These are phyloP conservation scores for Ptychodera flava DNA, from an alignment of 35 echinoderm and acorn worm species.

Conservation along the genomic window DNA sequence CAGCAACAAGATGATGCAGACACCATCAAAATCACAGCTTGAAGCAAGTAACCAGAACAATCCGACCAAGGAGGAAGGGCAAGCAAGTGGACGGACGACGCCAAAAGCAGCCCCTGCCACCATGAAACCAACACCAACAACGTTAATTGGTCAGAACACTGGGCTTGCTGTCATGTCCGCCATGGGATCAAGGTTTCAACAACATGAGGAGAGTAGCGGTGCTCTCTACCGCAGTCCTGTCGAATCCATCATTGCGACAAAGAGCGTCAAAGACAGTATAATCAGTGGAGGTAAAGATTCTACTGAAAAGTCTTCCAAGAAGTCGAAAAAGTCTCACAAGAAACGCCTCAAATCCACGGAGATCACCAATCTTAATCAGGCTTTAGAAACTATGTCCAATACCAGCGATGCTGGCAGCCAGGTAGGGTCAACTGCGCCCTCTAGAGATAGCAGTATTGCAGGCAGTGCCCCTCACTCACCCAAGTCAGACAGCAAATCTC, in stretches of 20 bases:
- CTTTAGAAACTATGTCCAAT: not conserved
- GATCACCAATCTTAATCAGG: not conserved
- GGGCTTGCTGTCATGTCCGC: not conserved
- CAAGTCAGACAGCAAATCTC: not conserved
- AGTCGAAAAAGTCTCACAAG: not conserved
- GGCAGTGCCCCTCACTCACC: not conserved
- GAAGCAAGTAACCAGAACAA: not conserved
- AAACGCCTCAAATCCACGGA: not conserved
- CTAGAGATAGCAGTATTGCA: not conserved
- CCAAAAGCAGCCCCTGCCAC: not conserved
- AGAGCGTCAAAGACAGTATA: not conserved
- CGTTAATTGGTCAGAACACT: not conserved
- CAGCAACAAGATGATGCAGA: not conserved
- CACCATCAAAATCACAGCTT: not conserved
- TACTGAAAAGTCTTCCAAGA: not conserved
- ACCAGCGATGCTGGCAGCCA: not conserved
- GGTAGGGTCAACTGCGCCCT: not conserved
- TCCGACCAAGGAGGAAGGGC: not conserved
- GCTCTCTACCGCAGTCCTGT: not conserved
- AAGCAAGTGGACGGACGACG: not conserved
- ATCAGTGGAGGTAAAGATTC: not conserved
- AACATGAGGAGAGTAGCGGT: not conserved
- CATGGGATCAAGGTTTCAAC: not conserved
- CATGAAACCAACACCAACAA: not conserved
- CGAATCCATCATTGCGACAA: not conserved